Base-by-base conservation (phyloP, 2,113 vertebrate genomes). In the Emydura subglobosa region DNA sequence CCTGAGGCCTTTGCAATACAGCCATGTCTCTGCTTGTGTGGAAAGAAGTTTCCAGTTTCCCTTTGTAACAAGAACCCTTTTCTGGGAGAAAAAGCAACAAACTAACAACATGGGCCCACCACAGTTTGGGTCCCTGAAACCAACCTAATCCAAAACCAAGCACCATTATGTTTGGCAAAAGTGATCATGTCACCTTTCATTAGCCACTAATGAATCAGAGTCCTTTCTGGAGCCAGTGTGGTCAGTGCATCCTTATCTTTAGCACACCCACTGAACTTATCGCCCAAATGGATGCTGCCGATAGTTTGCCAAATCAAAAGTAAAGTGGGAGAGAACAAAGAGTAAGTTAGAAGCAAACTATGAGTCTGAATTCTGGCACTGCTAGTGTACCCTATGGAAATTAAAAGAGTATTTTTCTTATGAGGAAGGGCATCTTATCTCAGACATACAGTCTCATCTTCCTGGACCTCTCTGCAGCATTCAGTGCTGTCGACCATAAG, bases 11-110 rank as follows among this genome's bases (percentile, higher is more conserved):
- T 97, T 97, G 95, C 98, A 97, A 92, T 94, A 96, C 97, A 97
- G 96, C 98, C 97, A 88, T 98, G 98, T 98, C 98, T 98, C 98
- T 98, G 98, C 99, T 98, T 98, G 98, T 98, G 98, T 98, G 97
- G 95, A 98, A 97, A 98, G 98, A 98, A 98, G 98, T 98, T 98
- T 98, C 98, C 97, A 98, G 96, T 98, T 98, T 97, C 96, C 94
- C 98, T 98, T 98, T 98, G 98, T 98, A 98, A 98, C 97, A 97
- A 97, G 98, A 98, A 98, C 98, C 97, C 96, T 95, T 97, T 92
- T 96, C 96, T 92, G 84, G 85, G 78, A 50, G 95, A 97, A 97
- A 92, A 96, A 96, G 97, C 92, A 97, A 97, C 97, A 97, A 94
- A 95, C 94, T 87, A 90, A 96, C 93, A 97, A 92, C 95, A 96